phyloP scores from a whole-genome alignment of 2,888 invertebrate genomes.

The Lepidocyrtoides sp. region DNA sequence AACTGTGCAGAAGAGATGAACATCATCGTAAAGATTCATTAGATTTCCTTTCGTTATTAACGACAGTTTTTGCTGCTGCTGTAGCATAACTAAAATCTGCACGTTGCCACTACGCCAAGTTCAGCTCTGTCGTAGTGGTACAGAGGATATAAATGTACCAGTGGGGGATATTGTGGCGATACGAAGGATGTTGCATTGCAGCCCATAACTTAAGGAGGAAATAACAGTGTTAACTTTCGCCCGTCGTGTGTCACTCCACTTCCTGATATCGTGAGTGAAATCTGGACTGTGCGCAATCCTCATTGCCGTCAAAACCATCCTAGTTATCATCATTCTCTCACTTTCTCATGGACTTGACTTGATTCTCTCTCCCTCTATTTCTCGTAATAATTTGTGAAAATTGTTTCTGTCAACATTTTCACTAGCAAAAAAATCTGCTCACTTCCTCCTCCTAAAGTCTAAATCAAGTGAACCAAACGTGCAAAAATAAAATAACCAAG shows the following conservation, averaged over 20 bases:
- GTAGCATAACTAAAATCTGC: too few relatives aligned
- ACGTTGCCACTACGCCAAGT: too few relatives aligned
- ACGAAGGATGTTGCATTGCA: neutral
- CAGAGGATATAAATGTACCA: too few relatives aligned
- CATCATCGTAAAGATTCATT: constrained; percentile 24
- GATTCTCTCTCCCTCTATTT: constrained; percentile 9
- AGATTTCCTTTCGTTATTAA: constrained; percentile 44
- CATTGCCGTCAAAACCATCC: neutral
- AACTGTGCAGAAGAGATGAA: neutral
- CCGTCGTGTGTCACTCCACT: constrained; percentile 29
- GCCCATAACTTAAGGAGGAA: neutral
- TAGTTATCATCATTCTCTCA: neutral
- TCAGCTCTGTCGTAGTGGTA: too few relatives aligned
- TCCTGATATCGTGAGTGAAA: constrained; percentile 16
- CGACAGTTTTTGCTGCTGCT: constrained; percentile 7
- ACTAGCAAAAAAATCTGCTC: constrained; percentile 7
- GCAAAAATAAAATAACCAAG: neutral
- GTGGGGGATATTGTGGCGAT: too few relatives aligned
- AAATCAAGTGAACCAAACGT: neutral
- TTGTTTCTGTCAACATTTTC: constrained; percentile 70
- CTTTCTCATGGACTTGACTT: neutral
- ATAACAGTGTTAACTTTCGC: constrained; percentile 43
- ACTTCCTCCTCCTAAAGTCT: neutral
- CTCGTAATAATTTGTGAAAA: constrained; percentile 69
- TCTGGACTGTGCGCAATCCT: constrained; percentile 32